phyloP scores from a whole-genome alignment of 2,888 invertebrate species.

The Ectropis crepuscularia region DNA sequence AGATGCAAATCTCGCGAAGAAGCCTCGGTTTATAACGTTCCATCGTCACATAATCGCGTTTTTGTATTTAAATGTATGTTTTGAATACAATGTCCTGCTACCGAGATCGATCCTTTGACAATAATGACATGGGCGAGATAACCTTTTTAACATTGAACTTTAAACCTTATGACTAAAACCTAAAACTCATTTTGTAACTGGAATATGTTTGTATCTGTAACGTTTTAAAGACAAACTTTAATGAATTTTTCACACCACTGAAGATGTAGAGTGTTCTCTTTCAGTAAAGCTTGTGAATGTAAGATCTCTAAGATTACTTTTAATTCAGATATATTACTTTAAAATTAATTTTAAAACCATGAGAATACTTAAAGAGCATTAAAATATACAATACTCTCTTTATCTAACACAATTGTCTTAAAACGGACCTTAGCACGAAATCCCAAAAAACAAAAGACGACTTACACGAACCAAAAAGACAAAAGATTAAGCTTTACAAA shows the following conservation, averaged over 20 bases:
- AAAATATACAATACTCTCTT: no score
- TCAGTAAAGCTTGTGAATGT: slow-evolving; percentile 44
- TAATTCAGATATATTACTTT: not conserved
- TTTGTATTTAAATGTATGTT: slow-evolving; percentile 82
- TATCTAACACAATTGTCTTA: not conserved
- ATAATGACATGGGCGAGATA: slow-evolving; percentile 74
- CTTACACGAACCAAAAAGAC: slow-evolving; percentile 2
- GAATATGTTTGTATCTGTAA: not conserved
- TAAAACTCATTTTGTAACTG: not conserved
- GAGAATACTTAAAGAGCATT: no score
- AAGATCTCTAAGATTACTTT: not conserved
- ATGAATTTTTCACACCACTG: slow-evolving; percentile 63
- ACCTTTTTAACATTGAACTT: slow-evolving; percentile 15
- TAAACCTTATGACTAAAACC: not conserved
- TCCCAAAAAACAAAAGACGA: slow-evolving; percentile 17
- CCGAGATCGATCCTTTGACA: slow-evolving; percentile 67
- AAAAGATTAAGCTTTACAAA: slow-evolving; percentile 23
- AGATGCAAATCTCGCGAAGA: slow-evolving; percentile 74
- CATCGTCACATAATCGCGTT: slow-evolving; percentile 82
- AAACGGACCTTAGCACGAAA: not conserved
- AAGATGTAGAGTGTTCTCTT: slow-evolving; percentile 60
- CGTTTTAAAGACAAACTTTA: not conserved
- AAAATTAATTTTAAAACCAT: not conserved
- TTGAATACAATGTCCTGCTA: slow-evolving; percentile 83
- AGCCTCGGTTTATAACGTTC: slow-evolving; percentile 68